phyloP scores from a whole-genome alignment of 2,113 vertebrate species.

The Gymnobelideus leadbeateri region DNA sequence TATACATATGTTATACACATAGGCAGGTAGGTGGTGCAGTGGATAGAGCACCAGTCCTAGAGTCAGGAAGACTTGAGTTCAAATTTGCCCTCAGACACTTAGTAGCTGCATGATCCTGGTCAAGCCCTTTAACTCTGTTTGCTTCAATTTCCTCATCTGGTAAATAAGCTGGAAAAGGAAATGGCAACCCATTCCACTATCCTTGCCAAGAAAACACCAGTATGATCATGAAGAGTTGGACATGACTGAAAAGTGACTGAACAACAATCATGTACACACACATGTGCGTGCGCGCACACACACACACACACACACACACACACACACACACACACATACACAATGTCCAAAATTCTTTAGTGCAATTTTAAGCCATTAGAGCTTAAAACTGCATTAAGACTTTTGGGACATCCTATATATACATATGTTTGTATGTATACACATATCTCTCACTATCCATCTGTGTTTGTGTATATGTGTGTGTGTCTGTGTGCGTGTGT shows the following conservation, averaged over 20 bases:
- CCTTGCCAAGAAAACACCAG: background rate
- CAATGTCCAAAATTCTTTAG: background rate
- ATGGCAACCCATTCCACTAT: background rate
- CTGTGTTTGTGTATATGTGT: background rate
- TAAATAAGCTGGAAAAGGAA: background rate
- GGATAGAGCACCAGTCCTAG: background rate
- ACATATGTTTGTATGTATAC: no score
- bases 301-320: background rate
- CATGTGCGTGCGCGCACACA: no score
- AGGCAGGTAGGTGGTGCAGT: background rate
- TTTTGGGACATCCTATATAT: background rate
- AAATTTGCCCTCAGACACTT: no score
- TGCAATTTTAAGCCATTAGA: background rate
- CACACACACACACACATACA: background rate
- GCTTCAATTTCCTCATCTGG: no score
- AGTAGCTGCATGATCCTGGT: no score
- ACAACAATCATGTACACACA: background rate
- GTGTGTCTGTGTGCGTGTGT: no score
- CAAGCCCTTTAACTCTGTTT: no score
- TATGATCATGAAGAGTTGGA: background rate
- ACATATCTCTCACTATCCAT: no score
- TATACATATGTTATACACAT: background rate
- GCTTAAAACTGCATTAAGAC: background rate
- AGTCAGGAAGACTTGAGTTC: background rate
- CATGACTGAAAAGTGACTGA: background rate